These are phyloP conservation scores for Maniola hyperantus DNA, from an alignment of 2,888 invertebrate species.

Conservation along the genomic window DNA sequence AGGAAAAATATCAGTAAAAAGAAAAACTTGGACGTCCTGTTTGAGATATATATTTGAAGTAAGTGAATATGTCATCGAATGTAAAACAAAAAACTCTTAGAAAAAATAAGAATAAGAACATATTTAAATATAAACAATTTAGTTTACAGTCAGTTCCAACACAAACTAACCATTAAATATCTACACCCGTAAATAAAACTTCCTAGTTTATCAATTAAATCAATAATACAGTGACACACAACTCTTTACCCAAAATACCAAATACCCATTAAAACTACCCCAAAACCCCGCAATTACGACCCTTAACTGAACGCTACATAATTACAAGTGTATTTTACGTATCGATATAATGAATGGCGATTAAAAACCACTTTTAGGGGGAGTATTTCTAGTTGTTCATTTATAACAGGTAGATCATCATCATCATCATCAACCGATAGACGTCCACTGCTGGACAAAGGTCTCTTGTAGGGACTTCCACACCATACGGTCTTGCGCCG, in stretches of 20 bases:
- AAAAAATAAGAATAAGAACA: no score
- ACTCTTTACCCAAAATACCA: slow-evolving; percentile 10
- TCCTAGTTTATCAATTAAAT: slow-evolving; percentile 7
- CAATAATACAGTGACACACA: background rate
- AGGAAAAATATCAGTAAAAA: no score
- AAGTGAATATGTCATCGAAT: no score
- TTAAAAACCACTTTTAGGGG: slow-evolving; percentile 7
- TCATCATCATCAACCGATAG: no score
- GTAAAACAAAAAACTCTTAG: no score
- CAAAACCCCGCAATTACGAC: slow-evolving; percentile 3
- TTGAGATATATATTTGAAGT: no score
- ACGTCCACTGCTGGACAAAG: no score
- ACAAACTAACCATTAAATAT: background rate
- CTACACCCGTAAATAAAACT: background rate
- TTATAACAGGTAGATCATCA: background rate
- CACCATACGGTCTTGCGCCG: no score
- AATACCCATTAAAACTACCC: slow-evolving; percentile 6
- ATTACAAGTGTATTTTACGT: slow-evolving; percentile 8
- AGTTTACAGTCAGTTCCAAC: no score
- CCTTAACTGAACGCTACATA: slow-evolving; percentile 4
- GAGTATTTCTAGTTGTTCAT: background rate
- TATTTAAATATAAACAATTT: no score
- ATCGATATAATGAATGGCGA: slow-evolving; percentile 2
- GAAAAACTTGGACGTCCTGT: no score
- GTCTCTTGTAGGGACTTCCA: no score